Evolutionary conservation across 2,113 vertebrate species (phyloP).

Genomic region (Oncorhynchus gorbuscha): DNA sequence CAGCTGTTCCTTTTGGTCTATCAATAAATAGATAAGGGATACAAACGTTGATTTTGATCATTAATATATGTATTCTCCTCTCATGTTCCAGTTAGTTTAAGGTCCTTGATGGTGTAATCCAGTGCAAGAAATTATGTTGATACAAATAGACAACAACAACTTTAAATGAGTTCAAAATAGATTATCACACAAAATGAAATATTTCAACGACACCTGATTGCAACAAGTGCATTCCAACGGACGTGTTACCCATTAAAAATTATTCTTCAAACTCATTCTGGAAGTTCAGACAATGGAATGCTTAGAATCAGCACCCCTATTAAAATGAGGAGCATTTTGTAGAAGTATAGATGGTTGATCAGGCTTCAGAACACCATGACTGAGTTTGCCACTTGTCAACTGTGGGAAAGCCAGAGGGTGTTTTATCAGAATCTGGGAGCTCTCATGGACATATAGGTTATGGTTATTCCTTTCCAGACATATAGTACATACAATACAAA

Average conservation of each 20-base stretch:
- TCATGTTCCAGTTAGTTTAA: neutral
- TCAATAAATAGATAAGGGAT: conserved; percentile 20
- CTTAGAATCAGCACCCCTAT: conserved; percentile 40
- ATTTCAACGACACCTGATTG: neutral
- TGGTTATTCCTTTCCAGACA: conserved; percentile 56
- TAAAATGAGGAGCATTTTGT: conserved; percentile 46
- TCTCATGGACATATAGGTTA: conserved; percentile 50
- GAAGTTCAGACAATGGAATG: conserved; percentile 31
- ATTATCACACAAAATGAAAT: neutral
- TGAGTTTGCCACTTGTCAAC: neutral
- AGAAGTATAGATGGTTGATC: conserved; percentile 25
- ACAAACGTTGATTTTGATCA: neutral
- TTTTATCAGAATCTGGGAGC: conserved; percentile 17
- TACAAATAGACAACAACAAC: neutral
- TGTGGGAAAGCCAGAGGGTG: neutral
- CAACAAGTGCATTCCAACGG: neutral
- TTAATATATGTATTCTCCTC: neutral
- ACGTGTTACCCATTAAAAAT: conserved; percentile 5
- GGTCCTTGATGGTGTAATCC: conserved; percentile 1
- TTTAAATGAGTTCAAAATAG: neutral
- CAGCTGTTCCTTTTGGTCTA: conserved; percentile 47
- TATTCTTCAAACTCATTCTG: conserved; percentile 38
- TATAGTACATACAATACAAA: conserved; percentile 8
- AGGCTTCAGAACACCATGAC: conserved; percentile 26
- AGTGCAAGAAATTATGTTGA: neutral